phyloP scores from a whole-genome alignment of 1,140 invertebrate species.

The Drosophila ananassae region DNA sequence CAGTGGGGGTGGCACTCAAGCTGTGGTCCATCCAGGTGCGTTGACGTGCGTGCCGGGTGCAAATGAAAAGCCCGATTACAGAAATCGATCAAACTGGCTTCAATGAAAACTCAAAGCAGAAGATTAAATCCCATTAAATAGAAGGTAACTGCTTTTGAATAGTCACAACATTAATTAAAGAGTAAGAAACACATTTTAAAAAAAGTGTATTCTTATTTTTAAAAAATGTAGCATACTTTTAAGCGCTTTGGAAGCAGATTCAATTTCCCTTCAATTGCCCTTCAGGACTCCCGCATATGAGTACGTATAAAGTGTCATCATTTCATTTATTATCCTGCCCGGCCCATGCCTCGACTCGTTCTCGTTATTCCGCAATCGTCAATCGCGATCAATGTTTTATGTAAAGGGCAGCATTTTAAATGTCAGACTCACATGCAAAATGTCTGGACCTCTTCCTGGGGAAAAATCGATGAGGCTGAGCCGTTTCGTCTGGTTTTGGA shows the following conservation, averaged over 20 bases:
- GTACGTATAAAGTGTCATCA: conserved; percentile 27
- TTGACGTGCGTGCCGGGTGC: conserved; percentile 47
- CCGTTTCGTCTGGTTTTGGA: conserved; percentile 12
- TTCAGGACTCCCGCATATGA: conserved; percentile 15
- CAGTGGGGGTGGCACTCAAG: neutral
- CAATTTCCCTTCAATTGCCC: too few relatives aligned
- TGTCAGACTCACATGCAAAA: conserved; percentile 45
- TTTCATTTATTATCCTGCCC: conserved; percentile 52
- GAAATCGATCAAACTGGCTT: conserved; percentile 60
- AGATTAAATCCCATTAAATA: conserved; percentile 8
- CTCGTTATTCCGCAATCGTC: conserved; percentile 45
- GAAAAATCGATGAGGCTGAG: conserved; percentile 60
- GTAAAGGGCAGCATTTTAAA: conserved; percentile 59
- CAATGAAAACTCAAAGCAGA: conserved; percentile 18
- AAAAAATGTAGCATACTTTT: conserved; percentile 40
- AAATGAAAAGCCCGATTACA: conserved; percentile 50
- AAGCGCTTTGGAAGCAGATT: conserved; percentile 7
- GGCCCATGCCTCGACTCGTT: conserved; percentile 14
- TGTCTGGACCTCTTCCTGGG: conserved; percentile 40
- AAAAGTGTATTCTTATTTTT: neutral
- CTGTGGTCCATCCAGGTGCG: conserved; percentile 41
- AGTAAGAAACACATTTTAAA: neutral
- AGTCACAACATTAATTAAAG: neutral
- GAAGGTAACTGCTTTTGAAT: neutral
- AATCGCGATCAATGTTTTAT: conserved; percentile 75